phyloP scores from a whole-genome alignment of 2,888 invertebrate genomes.

The Epinotia brunnichana region DNA sequence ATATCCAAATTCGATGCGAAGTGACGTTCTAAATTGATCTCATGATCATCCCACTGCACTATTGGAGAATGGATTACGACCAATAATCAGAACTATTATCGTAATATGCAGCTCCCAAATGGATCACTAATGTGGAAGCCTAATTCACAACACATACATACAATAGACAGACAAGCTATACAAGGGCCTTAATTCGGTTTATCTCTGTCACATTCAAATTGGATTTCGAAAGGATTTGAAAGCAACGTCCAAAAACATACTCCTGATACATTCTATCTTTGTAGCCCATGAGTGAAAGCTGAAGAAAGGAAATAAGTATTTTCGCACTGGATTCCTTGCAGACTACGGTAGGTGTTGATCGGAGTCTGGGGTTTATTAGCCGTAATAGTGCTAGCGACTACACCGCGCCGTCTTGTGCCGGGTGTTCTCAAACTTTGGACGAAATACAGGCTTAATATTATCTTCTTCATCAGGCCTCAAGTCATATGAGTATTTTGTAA shows the following conservation, averaged over 20 bases:
- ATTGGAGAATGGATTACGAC: not conserved
- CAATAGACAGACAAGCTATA: too few species aligned
- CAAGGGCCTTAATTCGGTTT: too few species aligned
- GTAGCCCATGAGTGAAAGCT: not conserved
- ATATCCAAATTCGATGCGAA: too few species aligned
- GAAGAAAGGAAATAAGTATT: not conserved
- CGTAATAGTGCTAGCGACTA: slow-evolving; percentile 20
- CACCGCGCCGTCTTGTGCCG: slow-evolving; percentile 10
- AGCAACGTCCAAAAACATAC: too few species aligned
- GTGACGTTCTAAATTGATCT: too few species aligned
- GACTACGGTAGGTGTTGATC: slow-evolving; percentile 11
- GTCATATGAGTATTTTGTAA: too few species aligned
- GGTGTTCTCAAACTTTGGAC: slow-evolving; percentile 10
- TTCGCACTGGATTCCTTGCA: not conserved
- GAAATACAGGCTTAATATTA: too few species aligned
- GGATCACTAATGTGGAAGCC: not conserved
- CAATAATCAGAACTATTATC: not conserved
- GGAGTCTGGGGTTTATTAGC: slow-evolving; percentile 30
- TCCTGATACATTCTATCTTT: too few species aligned
- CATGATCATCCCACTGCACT: not conserved
- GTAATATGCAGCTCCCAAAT: not conserved
- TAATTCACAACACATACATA: too few species aligned
- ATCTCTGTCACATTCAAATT: too few species aligned
- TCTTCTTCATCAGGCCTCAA: too few species aligned
- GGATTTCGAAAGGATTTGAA: too few species aligned